Percentiles rank a stretch among this genome's conserved stretches.
Evolutionary conservation across 2,113 vertebrate species (phyloP).

Genomic region (Cavia porcellus): DNA sequence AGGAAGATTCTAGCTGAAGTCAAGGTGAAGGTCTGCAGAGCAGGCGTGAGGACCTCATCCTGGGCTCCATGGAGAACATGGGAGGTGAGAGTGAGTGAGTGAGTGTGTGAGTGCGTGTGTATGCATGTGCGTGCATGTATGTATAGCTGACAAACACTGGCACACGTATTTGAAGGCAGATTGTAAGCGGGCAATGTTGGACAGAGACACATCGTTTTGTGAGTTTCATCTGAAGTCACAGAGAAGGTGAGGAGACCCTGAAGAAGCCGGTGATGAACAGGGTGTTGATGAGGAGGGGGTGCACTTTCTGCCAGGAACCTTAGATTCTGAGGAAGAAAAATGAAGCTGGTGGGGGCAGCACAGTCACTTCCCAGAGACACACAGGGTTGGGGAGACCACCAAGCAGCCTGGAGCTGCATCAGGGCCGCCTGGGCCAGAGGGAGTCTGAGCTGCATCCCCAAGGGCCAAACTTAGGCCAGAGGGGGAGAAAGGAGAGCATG

Average conservation of each 20-base stretch:
- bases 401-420: fast-evolving
- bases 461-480: not conserved
- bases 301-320: not conserved
- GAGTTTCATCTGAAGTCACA: not conserved
- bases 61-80: not conserved
- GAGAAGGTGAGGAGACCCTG: not conserved
- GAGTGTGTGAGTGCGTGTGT: not conserved
- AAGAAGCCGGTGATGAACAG: not conserved
- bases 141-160: not conserved
- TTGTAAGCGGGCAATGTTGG: too few species aligned
- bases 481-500: not conserved
- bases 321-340: not conserved
- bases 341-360: not conserved
- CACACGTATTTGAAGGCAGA: not conserved
- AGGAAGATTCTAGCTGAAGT: too few species aligned
- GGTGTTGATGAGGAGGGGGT: not conserved
- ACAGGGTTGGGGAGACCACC: not conserved
- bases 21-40: not conserved
- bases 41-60: not conserved
- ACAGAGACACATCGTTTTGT: not conserved
- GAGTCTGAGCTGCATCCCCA: not conserved
- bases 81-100: not conserved
- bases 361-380: not conserved
- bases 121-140: too few species aligned
- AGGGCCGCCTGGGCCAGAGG: not conserved